Conservation (phyloP, 2,113 vertebrate genomes). For the Bubalus kerabau region DNA sequence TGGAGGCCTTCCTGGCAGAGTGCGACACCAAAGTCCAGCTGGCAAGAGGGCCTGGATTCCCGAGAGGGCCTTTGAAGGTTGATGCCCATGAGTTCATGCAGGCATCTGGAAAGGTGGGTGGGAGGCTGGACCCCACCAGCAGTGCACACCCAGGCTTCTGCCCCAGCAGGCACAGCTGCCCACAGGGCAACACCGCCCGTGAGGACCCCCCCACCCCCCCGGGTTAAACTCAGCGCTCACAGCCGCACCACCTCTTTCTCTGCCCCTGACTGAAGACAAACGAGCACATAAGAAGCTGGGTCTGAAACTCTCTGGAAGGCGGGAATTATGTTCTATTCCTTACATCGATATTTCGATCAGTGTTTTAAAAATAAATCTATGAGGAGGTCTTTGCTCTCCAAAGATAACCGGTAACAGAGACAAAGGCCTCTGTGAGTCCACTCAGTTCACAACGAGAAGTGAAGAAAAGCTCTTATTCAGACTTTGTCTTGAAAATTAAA, state of each 20-base stretch:
- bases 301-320: neutral
- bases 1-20: neutral
- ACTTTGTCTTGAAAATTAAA: neutral
- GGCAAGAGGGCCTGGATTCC: neutral
- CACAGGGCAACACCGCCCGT: fast-evolving
- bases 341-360: neutral
- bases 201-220: neutral
- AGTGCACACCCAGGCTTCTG: neutral
- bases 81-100: neutral
- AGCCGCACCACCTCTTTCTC: neutral
- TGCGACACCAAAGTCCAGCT: neutral
- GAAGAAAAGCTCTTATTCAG: neutral
- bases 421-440: neutral
- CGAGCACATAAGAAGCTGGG: neutral
- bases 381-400: neutral
- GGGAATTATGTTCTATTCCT: conserved; percentile 27
- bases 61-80: neutral
- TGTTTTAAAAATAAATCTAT: neutral
- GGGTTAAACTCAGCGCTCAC: neutral
- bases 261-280: too few relatives aligned
- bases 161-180: too few relatives aligned
- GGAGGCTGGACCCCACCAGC: neutral
- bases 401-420: neutral
- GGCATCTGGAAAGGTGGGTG: neutral
- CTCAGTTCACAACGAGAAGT: neutral